phyloP scores from a whole-genome alignment of 2,888 invertebrate genomes.

The Agrochola circellaris region DNA sequence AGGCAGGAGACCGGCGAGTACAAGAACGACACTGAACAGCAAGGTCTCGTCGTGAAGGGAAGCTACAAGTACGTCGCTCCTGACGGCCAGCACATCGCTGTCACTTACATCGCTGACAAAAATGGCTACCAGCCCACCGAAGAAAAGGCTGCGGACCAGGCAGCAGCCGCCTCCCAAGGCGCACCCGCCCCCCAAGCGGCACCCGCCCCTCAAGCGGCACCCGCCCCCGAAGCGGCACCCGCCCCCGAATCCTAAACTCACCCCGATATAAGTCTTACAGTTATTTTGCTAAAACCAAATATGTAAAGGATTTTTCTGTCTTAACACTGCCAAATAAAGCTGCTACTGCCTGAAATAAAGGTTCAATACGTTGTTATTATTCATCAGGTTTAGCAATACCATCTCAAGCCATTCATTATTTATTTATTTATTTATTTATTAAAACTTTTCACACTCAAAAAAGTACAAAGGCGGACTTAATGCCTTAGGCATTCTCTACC shows the following conservation, averaged over 20 bases:
- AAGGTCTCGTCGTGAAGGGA: constrained; percentile 92
- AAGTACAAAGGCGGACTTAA: no score
- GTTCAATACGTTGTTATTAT: constrained; percentile 44
- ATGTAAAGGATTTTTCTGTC: constrained; percentile 62
- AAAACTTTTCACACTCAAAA: no score
- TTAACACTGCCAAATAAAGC: constrained; percentile 65
- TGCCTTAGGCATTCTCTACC: no score
- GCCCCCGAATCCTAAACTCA: constrained; percentile 54
- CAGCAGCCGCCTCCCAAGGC: constrained; percentile 56
- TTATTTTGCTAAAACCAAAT: constrained; percentile 72
- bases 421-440: no score
- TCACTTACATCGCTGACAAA: constrained; percentile 91
- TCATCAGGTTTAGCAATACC: no score
- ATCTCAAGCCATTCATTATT: no score
- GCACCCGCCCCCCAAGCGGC: constrained; percentile 46
- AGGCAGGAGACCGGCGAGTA: constrained; percentile 92
- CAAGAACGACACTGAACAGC: constrained; percentile 92
- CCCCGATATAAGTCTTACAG: constrained; percentile 6
- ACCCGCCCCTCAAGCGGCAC: no score
- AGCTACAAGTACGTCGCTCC: constrained; percentile 92
- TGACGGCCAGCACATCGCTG: constrained; percentile 92
- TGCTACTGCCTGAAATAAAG: constrained; percentile 63
- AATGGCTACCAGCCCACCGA: constrained; percentile 91
- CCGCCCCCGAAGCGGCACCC: constrained; percentile 23
- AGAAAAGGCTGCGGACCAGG: constrained; percentile 69